Conservation (phyloP, 2,797 vertebrate species). For the Enteromius mattozi region DNA sequence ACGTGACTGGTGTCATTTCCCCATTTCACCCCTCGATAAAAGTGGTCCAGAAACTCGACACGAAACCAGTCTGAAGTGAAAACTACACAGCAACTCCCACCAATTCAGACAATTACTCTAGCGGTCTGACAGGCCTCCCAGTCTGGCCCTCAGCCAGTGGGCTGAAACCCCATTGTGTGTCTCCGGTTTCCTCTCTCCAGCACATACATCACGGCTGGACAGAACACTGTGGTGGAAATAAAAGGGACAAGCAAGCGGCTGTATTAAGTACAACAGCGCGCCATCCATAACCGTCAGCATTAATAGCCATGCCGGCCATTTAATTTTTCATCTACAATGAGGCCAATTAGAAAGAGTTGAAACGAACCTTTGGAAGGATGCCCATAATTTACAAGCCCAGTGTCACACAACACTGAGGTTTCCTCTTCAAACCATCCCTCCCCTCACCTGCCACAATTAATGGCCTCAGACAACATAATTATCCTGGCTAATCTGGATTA, state of each 20-base stretch:
- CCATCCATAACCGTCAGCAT: constrained; percentile 79
- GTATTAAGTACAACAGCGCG: constrained; percentile 78
- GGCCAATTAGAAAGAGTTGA: constrained; percentile 77
- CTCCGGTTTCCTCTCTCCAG: constrained; percentile 61
- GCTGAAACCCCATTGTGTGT: constrained; percentile 75
- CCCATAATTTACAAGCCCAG: constrained; percentile 67
- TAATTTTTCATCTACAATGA: constrained; percentile 79
- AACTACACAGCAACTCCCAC: constrained; percentile 35
- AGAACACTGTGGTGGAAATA: constrained; percentile 75
- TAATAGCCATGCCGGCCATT: constrained; percentile 72
- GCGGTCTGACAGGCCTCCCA: constrained; percentile 58
- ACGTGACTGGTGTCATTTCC: neutral
- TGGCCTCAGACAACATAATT: constrained; percentile 79
- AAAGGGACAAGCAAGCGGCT: constrained; percentile 78
- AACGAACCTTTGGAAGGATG: constrained; percentile 70
- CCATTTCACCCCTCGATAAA: constrained; percentile 1
- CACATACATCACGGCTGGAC: constrained; percentile 78
- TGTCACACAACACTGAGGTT: constrained; percentile 70
- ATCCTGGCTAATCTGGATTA: constrained; percentile 78
- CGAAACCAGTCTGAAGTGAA: constrained; percentile 34
- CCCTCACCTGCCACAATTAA: constrained; percentile 77
- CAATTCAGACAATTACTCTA: constrained; percentile 56
- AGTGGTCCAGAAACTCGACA: constrained; percentile 14
- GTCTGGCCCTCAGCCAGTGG: constrained; percentile 75
- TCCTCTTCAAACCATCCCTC: constrained; percentile 60